phyloP scores from a whole-genome alignment of 1,140 invertebrate genomes.

The Drosophila nasuta region DNA sequence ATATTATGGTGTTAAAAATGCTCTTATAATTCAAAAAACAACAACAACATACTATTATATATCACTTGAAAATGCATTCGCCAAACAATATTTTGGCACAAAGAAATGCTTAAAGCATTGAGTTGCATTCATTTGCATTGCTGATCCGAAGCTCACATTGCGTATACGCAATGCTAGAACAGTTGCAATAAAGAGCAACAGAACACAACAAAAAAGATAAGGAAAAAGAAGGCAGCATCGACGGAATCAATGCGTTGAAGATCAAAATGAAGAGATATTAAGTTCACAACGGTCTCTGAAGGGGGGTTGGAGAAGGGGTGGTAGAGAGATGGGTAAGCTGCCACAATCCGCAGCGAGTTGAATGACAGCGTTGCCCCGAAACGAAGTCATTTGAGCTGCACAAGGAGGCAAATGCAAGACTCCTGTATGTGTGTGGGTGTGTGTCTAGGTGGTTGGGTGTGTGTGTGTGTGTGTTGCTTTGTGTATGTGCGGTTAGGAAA shows the following conservation, averaged over 20 bases:
- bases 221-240: not conserved
- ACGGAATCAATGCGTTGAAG: conserved; percentile 20
- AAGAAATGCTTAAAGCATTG: not conserved
- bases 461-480: conserved; percentile 37
- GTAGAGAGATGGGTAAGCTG: conserved; percentile 7
- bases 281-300: conserved; percentile 17
- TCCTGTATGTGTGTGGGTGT: conserved; percentile 37
- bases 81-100: too few relatives aligned
- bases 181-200: not conserved
- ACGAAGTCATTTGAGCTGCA: conserved; percentile 54
- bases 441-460: conserved; percentile 16
- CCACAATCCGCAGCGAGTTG: conserved; percentile 43
- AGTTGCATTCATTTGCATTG: not conserved
- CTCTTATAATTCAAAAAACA: too few relatives aligned
- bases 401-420: conserved; percentile 48
- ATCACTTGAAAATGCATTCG: too few relatives aligned
- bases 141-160: not conserved
- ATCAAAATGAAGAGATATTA: conserved; percentile 39
- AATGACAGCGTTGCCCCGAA: conserved; percentile 63
- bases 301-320: conserved; percentile 7
- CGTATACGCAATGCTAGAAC: not conserved
- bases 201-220: not conserved
- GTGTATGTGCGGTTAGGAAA: conserved; percentile 61
- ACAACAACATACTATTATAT: too few relatives aligned
- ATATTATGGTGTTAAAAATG: too few relatives aligned